These are phyloP conservation scores for Trachymyrmex cornetzi DNA, from an alignment of 1,140 invertebrate species.

Conservation along the genomic window DNA sequence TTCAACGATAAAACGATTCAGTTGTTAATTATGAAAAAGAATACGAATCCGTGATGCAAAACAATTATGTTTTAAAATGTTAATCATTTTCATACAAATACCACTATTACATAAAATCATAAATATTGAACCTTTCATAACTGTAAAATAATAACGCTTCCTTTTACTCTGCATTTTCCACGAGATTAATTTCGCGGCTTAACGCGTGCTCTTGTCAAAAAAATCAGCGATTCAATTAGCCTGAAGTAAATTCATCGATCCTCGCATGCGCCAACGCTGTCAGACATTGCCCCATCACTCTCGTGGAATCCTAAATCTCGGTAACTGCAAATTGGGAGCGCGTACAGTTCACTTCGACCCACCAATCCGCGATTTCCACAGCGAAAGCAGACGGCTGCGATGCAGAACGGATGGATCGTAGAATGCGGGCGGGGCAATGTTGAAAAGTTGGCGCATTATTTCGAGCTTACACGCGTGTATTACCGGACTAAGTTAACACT, in stretches of 20 bases:
- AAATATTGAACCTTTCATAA: background rate
- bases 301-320: constrained; percentile 16
- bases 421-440: constrained; percentile 24
- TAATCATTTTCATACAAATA: background rate
- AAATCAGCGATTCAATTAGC: constrained; percentile 35
- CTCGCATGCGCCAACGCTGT: background rate
- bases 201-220: background rate
- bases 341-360: constrained; percentile 14
- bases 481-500: constrained; percentile 35
- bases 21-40: constrained; percentile 7
- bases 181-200: constrained; percentile 14
- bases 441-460: constrained; percentile 51
- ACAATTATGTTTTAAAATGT: constrained; percentile 26
- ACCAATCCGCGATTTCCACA: constrained; percentile 18
- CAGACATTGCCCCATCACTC: background rate
- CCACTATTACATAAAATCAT: background rate
- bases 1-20: background rate
- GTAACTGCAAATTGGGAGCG: constrained; percentile 48
- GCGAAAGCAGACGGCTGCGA: background rate
- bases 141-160: background rate
- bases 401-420: background rate
- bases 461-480: constrained; percentile 10
- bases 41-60: background rate
- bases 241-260: constrained; percentile 2
- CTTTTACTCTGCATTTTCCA: background rate